Conservation (phyloP, 2,888 invertebrate genomes). For the Peribatodes rhomboidaria region DNA sequence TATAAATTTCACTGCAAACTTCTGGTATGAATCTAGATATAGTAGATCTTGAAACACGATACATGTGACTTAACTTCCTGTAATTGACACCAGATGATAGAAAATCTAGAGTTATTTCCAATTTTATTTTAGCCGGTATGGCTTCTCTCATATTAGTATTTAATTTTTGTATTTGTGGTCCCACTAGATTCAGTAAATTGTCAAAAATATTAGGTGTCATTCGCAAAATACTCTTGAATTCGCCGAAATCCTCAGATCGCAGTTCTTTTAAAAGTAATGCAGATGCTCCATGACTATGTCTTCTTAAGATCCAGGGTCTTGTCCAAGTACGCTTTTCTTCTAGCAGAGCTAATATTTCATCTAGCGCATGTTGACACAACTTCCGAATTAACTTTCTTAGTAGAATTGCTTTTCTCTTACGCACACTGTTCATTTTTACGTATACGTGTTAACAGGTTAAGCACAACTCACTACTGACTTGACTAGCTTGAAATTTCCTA, state of each 20-base stretch:
- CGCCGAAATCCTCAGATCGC: constrained; percentile 27
- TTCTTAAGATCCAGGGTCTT: constrained; percentile 29
- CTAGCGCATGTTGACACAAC: constrained; percentile 41
- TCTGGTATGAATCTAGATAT: constrained; percentile 28
- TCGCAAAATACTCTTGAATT: constrained; percentile 29
- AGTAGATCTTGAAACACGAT: constrained; percentile 24
- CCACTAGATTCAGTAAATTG: constrained; percentile 26
- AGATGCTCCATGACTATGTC: constrained; percentile 25
- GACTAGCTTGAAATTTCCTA: constrained; percentile 27
- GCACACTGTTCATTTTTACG: constrained; percentile 39
- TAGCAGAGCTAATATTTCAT: constrained; percentile 36
- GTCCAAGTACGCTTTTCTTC: constrained; percentile 21
- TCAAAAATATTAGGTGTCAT: constrained; percentile 18
- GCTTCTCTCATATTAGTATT: constrained; percentile 29
- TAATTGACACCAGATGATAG: constrained; percentile 22
- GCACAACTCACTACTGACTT: constrained; percentile 28
- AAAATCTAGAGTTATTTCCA: constrained; percentile 26
- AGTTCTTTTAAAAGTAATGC: constrained; percentile 31
- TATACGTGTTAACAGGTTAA: constrained; percentile 34
- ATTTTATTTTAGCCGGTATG: constrained; percentile 22
- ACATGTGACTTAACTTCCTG: constrained; percentile 21
- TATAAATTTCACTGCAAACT: constrained; percentile 22
- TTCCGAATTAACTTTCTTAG: constrained; percentile 38
- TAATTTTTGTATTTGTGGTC: constrained; percentile 25
- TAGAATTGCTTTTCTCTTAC: constrained; percentile 39